Base-by-base conservation (phyloP, 2,888 invertebrate genomes). In the Thecophora atra region DNA sequence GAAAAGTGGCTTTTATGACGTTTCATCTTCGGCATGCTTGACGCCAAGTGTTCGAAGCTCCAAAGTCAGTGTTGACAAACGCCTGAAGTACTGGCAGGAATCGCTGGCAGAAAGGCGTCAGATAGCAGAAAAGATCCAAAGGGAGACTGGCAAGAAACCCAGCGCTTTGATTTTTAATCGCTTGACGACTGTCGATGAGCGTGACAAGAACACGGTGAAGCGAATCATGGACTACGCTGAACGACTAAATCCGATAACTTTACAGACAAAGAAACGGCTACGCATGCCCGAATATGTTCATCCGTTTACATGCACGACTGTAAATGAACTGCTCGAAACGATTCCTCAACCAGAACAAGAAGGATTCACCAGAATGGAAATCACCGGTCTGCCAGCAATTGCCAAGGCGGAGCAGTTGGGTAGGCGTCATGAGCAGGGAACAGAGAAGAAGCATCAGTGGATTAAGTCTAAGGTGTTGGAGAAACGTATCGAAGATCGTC, bases 71-170 rank as follows among this genome's bases (percentile, higher is more conserved):
- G 78, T 79, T 21, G 84, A 83, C 68, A 77, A 68, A 8, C 80
- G 83, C 1, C 74, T 83, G 15, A 62, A 78, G 21, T 84, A 83
- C 70, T 83, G 84, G 84, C 81, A 80, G 63, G 70, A 80, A 26
- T 74, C 79, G 76, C 70, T 83, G 17, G 71, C 64, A 5, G 70
- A 80, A 13, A 77, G 83, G 0, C 76, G 74, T 0, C 15, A 52
- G 5, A 54, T 82, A 8, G 79, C 79, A 37, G 0, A 8, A 0
- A 77, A 73, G 66, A 84, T 83, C 28, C 24, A 51, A 17, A 1
- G 24, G 5, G 63, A 74, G 30, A 77, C 75, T 0, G 80, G 79
- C 0, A 81, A 81, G 13, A 69, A 21, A 0, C 75, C 77, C 2
- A 44, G 75, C 0, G 78, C 79, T 60, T 78, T 84, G 75, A 75